Evolutionary conservation across 2,113 vertebrate genomes (phyloP).

Genomic region (Campylomormyrus tamandua): DNA sequence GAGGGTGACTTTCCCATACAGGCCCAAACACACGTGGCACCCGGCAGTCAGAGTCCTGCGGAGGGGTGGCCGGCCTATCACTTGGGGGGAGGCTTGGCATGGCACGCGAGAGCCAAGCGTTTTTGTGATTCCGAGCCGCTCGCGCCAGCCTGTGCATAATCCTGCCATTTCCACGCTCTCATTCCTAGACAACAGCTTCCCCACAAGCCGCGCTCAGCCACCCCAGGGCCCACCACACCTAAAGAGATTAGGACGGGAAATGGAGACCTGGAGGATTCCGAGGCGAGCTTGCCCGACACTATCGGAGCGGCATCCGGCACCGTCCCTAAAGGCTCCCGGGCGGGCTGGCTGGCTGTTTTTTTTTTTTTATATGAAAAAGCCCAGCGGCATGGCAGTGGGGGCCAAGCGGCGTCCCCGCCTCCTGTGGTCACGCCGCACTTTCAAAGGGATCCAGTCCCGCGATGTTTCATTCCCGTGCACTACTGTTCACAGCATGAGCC

Average conservation of each 20-base stretch:
- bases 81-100: slow-evolving; percentile 39
- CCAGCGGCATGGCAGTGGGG: slow-evolving; percentile 37
- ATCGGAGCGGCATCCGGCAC: slow-evolving; percentile 64
- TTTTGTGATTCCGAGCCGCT: slow-evolving; percentile 63
- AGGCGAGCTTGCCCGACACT: slow-evolving; percentile 64
- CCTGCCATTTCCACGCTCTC: slow-evolving; percentile 68
- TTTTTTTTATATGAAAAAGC: slow-evolving; percentile 34
- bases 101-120: slow-evolving; percentile 55
- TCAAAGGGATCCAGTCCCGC: slow-evolving; percentile 20
- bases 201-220: slow-evolving; percentile 59
- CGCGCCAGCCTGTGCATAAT: slow-evolving; percentile 66
- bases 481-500: background rate
- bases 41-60: slow-evolving; percentile 17
- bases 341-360: slow-evolving; percentile 54
- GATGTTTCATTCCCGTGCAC: slow-evolving; percentile 10
- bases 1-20: background rate
- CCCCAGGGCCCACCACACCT: slow-evolving; percentile 69
- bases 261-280: slow-evolving; percentile 67
- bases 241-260: slow-evolving; percentile 72
- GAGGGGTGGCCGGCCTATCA: slow-evolving; percentile 44
- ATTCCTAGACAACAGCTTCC: slow-evolving; percentile 72
- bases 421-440: slow-evolving; percentile 33
- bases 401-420: slow-evolving; percentile 36
- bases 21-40: background rate
- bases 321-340: slow-evolving; percentile 62